Evolutionary conservation across 2,113 vertebrate species (phyloP), one percentile per base, ranked within the genome.

Genomic region (Equus przewalskii): DNA sequence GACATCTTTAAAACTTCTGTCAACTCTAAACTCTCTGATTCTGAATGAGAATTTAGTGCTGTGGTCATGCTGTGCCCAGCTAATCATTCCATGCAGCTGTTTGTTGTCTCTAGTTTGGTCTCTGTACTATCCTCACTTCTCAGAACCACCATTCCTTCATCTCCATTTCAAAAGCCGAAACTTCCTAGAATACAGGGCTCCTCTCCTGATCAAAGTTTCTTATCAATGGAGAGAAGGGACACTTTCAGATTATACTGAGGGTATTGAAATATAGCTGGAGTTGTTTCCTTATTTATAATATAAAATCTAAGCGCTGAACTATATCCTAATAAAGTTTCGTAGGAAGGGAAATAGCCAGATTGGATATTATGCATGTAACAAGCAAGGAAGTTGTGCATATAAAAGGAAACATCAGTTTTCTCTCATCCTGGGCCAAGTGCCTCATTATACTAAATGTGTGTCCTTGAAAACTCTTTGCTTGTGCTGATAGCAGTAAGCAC

Each of bases 401-500:
- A 76, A 97, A 86, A 94, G 70, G 86, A 97, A 97, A 69, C 9
- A 70, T 28, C 72, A 0, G 10, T 95, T 86, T 94, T 96, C n/a
- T 89, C 60, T 97, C 73, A 89, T 93, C 75, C 56, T 69, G 81
- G 87, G 87, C 97, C 97, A 92, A 94, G n/a, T 28, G 76, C 41
- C 65, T 97, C 83, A 7, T 96, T 87, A 36, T 24, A 84, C 58
- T 72, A 62, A 92, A 75, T 49, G 36, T 70, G 33, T 81, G 49
- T 81, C 96, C 56, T 91, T 89, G 95, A 75, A 96, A 89, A 86
- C n/a, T 89, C 78, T 84, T 89, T 36, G 21, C 76, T 89, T 85
- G 62, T 73, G 83, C 67, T 85, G 60, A 70, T 69, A 36, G 56
- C 69, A 26, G 19, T 28, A 51, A 92, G 26, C 83, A 65, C 5